These are phyloP conservation scores for Urophycis tenuis DNA, from an alignment of 2,797 vertebrate species.

Conservation along the genomic window DNA sequence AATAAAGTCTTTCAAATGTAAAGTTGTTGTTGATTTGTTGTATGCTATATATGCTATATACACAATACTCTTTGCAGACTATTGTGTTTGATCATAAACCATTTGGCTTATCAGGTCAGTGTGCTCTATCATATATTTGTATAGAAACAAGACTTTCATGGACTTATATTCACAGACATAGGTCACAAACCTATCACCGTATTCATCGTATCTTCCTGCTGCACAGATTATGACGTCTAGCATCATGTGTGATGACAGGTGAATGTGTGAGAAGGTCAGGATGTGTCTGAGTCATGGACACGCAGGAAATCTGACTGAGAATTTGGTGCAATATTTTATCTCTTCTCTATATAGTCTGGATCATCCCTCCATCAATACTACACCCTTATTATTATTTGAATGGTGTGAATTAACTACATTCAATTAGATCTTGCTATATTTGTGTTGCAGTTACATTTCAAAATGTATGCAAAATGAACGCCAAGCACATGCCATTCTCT, in stretches of 20 bases:
- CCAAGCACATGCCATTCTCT: slow-evolving; percentile 31
- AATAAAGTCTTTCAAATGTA: background rate
- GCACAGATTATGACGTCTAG: background rate
- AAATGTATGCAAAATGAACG: slow-evolving; percentile 22
- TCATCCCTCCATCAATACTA: background rate
- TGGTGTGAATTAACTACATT: background rate
- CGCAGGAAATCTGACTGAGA: background rate
- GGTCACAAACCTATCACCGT: background rate
- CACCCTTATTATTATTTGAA: background rate
- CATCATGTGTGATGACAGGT: background rate
- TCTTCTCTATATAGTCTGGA: background rate
- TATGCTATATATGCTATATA: background rate
- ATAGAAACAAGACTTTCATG: background rate
- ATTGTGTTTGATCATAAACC: background rate
- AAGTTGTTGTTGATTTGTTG: background rate
- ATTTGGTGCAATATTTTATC: background rate
- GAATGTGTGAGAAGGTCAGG: background rate
- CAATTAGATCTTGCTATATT: background rate
- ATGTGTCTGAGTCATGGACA: slow-evolving; percentile 8
- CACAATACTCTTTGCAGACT: background rate
- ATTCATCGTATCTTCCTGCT: background rate
- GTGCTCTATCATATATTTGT: background rate
- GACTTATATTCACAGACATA: background rate
- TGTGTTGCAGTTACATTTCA: background rate
- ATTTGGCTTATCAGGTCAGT: background rate